phyloP scores from a whole-genome alignment of 2,113 vertebrate species.

The Larimichthys polyactis region DNA sequence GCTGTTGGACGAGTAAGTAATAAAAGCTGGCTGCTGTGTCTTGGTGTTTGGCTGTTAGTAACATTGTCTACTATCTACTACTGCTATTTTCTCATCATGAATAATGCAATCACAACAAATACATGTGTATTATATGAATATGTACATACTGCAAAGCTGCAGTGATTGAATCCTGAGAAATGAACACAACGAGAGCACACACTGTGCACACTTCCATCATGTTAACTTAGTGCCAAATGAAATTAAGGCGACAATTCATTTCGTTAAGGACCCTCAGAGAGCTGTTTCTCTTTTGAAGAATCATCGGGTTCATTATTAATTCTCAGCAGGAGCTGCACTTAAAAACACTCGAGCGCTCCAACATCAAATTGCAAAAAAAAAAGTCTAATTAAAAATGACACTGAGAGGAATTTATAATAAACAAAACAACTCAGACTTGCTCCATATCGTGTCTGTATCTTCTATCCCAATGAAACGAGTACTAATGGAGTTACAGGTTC shows the following conservation, averaged over 20 bases:
- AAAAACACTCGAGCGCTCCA: background rate
- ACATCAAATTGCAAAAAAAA: background rate
- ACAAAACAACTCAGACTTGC: background rate
- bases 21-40: no score
- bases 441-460: background rate
- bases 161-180: slow-evolving; percentile 11
- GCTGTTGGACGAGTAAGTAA: no score
- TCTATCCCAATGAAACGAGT: no score
- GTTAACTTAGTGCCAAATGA: background rate
- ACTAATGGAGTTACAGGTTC: no score
- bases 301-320: slow-evolving; percentile 34
- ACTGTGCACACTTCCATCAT: slow-evolving; percentile 3
- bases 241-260: slow-evolving; percentile 9
- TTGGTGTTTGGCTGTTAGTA: no score
- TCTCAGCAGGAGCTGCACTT: slow-evolving; percentile 2
- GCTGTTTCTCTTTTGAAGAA: slow-evolving; percentile 3
- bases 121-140: background rate
- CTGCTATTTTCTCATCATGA: no score
- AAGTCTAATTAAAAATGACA: background rate
- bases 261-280: slow-evolving; percentile 9
- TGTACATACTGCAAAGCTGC: background rate
- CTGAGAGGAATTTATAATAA: background rate
- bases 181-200: background rate
- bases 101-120: background rate
- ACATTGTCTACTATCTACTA: no score